phyloP scores from a whole-genome alignment of 2,113 vertebrate species.

The Alces alces region DNA sequence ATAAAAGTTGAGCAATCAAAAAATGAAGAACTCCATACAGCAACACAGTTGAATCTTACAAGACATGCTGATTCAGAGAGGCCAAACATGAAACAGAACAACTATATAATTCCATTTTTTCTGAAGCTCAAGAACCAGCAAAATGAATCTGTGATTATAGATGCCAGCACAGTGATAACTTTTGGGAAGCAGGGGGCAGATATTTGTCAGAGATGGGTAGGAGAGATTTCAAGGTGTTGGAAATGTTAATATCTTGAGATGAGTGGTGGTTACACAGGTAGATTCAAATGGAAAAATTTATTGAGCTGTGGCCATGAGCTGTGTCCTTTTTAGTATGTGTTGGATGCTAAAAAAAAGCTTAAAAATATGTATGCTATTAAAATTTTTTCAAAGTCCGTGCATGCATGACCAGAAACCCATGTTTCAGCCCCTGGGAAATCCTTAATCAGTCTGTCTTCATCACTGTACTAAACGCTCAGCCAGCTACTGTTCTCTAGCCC shows the following conservation, averaged over 20 bases:
- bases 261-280: not conserved
- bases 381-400: not conserved
- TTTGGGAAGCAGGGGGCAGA: not conserved
- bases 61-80: not conserved
- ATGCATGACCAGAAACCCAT: rapidly evolving
- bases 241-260: not conserved
- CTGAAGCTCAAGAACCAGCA: not conserved
- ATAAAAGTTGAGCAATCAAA: not conserved
- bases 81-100: not conserved
- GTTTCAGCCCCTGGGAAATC: not conserved
- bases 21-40: not conserved
- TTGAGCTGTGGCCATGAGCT: not conserved
- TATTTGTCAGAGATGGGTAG: not conserved
- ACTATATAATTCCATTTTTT: not conserved
- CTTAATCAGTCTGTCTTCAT: not conserved
- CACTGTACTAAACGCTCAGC: rapidly evolving
- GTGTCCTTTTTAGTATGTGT: not conserved
- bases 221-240: not conserved
- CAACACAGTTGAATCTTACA: not conserved
- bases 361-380: not conserved
- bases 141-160: not conserved
- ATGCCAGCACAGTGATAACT: not conserved
- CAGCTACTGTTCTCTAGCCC: not conserved
- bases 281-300: not conserved
- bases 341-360: not conserved